Base-by-base conservation (phyloP, 2,113 vertebrate species). In the Anguilla japonica region DNA sequence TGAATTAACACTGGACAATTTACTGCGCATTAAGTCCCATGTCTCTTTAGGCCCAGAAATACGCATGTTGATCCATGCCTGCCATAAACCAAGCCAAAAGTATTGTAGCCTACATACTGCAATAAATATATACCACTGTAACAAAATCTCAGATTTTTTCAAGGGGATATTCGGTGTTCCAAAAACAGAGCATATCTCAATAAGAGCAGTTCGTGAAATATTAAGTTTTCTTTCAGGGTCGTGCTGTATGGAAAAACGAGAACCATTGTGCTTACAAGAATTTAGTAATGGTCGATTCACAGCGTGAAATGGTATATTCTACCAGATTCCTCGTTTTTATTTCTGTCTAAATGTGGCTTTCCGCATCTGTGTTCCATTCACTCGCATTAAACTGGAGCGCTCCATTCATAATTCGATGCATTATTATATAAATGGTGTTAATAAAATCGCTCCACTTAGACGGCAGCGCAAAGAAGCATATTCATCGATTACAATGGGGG, bases 401-500 rank as follows among this genome's bases (percentile, higher is more conserved):
- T 81, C 34, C 22, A 46, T 81, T 41, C 13, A 81, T 41, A 81
- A 46, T 81, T 1, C 18, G 41, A 41, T 67, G 84, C 80, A 89
- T 90, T 39, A 93, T 93, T 91, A 91, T 90, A 84, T 90, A 39
- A 1, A 91, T 87, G 92, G 86, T 90, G 91, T 53, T 90, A 34
- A 75, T 75, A 87, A 88, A 16, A 94, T 90, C 89, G 85, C 82
- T 90, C 92, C 86, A 89, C 91, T 95, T 92, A 91, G 84, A 85
- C 43, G 13, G 86, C 82, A 87, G 86, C 89, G 71, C 91, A 91
- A 92, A 89, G 88, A 90, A 89, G 85, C 86, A 90, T 85, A 91
- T 93, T 93, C 91, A 93, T 91, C 92, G 75, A 81, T 29, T 87
- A 92, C 89, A 95, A 95, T 93, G 87, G 91, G 87, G 89, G 85